Evolutionary conservation across 1,140 invertebrate species (phyloP).

Genomic region (Cotesia vestalis): DNA sequence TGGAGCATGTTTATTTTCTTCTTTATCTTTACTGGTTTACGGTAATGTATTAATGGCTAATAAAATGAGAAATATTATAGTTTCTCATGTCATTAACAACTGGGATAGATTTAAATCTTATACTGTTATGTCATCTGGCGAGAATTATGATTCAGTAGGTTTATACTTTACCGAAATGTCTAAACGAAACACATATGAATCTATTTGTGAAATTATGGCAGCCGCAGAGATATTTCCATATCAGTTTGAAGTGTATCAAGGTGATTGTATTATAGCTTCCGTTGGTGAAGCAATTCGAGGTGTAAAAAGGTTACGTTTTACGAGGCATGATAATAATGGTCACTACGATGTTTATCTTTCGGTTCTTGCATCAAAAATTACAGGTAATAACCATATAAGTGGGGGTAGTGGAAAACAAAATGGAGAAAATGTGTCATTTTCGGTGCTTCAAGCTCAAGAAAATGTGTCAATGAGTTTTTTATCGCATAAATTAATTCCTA

Average conservation of each 20-base stretch:
- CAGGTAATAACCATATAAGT: constrained; percentile 10
- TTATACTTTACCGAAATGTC: constrained; percentile 25
- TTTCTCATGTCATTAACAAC: constrained; percentile 15
- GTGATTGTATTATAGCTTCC: constrained; percentile 4
- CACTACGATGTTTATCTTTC: constrained; percentile 22
- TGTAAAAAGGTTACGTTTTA: constrained; percentile 25
- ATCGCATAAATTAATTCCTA: not conserved
- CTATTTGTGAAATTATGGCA: constrained; percentile 30
- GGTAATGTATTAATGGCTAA: not conserved
- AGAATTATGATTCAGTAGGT: constrained; percentile 18
- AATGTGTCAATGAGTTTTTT: not conserved
- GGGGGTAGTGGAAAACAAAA: constrained; percentile 1
- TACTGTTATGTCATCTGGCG: constrained; percentile 21
- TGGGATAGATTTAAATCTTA: constrained; percentile 25
- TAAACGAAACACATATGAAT: constrained; percentile 26
- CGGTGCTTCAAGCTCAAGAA: constrained; percentile 12
- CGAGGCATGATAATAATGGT: constrained; percentile 25
- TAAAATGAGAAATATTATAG: constrained; percentile 23
- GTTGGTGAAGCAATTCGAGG: constrained; percentile 12
- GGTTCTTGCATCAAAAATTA: constrained; percentile 7
- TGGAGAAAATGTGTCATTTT: not conserved
- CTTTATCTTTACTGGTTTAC: constrained; percentile 5
- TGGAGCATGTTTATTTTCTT: constrained; percentile 24
- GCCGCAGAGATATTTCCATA: constrained; percentile 17
- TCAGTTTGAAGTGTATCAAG: constrained; percentile 20